A percentile compares a stretch with the other conserved stretches of the same genome.
phyloP scores from a whole-genome alignment of 2,888 invertebrate species.

The Brachyopa scutellaris region DNA sequence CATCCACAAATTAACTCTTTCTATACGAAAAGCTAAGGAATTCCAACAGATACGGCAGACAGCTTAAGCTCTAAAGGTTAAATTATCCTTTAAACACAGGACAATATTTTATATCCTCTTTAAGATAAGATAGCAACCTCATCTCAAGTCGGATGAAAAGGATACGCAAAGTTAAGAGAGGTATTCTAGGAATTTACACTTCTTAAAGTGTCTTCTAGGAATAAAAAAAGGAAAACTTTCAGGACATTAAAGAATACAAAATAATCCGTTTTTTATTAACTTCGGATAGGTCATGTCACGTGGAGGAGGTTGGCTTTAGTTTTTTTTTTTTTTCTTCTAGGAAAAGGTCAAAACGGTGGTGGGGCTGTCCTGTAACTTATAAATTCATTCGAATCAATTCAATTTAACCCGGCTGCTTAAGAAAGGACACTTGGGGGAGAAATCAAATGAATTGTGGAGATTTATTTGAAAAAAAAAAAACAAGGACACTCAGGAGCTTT shows the following conservation, averaged over 20 bases:
- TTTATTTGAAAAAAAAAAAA: neutral
- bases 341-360: constrained; percentile 2
- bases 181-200: constrained; percentile 5
- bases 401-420: neutral
- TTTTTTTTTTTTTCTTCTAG: neutral
- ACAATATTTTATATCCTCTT: neutral
- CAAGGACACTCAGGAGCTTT: neutral
- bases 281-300: neutral
- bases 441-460: constrained; percentile 24
- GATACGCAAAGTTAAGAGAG: neutral
- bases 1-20: too few relatives aligned
- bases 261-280: constrained; percentile 30
- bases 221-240: neutral
- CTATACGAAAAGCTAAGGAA: neutral
- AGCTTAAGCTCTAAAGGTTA: too few relatives aligned
- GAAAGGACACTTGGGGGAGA: constrained; percentile 12
- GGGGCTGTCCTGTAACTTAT: constrained; percentile 1
- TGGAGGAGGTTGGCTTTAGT: neutral
- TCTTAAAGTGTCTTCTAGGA: constrained; percentile 1
- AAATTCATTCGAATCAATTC: constrained; percentile 23
- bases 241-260: neutral
- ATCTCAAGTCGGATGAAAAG: neutral
- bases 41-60: neutral
- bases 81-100: neutral
- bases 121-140: neutral